Evolutionary conservation across 2,113 vertebrate genomes (phyloP).

Genomic region (Paradoxurus hermaphroditus): DNA sequence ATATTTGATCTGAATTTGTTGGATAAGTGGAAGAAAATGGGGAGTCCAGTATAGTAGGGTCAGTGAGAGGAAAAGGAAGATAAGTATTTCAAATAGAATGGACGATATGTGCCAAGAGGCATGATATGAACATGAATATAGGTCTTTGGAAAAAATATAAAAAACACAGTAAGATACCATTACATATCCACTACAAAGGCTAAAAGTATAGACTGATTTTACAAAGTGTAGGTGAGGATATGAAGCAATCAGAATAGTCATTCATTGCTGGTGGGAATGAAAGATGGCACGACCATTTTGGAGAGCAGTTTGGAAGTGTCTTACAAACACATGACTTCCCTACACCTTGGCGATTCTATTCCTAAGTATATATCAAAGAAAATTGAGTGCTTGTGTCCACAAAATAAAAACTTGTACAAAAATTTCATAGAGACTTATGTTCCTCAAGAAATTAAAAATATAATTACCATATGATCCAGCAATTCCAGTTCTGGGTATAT

Average conservation of each 20-base stretch:
- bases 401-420: not conserved
- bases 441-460: slow-evolving; percentile 20
- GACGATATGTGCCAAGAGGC: not conserved
- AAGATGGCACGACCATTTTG: not conserved
- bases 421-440: not conserved
- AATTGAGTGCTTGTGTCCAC: not conserved
- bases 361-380: not conserved
- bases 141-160: not conserved
- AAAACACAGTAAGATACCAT: not conserved
- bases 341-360: not conserved
- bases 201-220: not conserved
- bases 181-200: not conserved
- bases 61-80: not conserved
- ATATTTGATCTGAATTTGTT: not conserved
- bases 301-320: not conserved
- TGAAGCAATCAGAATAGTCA: not conserved
- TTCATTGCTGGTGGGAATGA: not conserved
- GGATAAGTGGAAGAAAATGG: not conserved
- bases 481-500: not conserved
- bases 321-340: not conserved
- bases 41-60: not conserved
- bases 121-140: not conserved
- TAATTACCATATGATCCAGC: not conserved
- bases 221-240: not conserved
- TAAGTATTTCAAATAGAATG: not conserved